Evolutionary conservation across 2,888 invertebrate species (phyloP), one percentile per base, ranked within the genome.

Genomic region (Limenitis camilla): DNA sequence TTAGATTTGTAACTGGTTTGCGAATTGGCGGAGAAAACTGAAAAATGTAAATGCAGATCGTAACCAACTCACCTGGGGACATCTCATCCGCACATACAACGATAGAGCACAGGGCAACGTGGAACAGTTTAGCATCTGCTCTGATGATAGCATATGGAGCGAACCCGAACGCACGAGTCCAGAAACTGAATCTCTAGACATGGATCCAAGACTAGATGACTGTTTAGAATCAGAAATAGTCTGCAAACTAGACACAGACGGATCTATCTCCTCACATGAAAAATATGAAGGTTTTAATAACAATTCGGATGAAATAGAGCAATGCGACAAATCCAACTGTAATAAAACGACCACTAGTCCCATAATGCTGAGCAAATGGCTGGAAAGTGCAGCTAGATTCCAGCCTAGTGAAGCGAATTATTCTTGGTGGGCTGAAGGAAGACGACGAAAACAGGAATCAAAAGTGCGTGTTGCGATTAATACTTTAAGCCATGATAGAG

Each of bases 1-100:
- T 44, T 78, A 92, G 91, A 91, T 92, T 52, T 92, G 92, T 66
- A 94, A 94, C 75, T 94, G 94, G 94, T 94, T 94, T 72, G 94
- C 94, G n/a, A 94, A 94, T 68, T 94, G 94, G 94, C 86, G 94
- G 55, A 81, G 94, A 65, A 94, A 94, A 72, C 77, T 94, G 52
- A 93, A 93, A 78, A 93, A 93, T 70, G 92, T 92, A 0, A 92
- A 92, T 59, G 89, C 88, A 39, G 92, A 93, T 66, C 89, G 90
- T 44, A 90, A 91, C 56, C 90, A 91, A 64, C 90, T 90, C 65
- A 92, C 93, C 0, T 93, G 93, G 93, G 92, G 92, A 2, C 91
- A 92, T 70, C 84, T 93, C 5, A 93, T 91, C 53, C 91, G 91
- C 63, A 90, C 92, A 7, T 93, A 93, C 79, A 93, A 93, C 71